Conservation (phyloP, 2,888 invertebrate genomes). For the Diarsia rubi region DNA sequence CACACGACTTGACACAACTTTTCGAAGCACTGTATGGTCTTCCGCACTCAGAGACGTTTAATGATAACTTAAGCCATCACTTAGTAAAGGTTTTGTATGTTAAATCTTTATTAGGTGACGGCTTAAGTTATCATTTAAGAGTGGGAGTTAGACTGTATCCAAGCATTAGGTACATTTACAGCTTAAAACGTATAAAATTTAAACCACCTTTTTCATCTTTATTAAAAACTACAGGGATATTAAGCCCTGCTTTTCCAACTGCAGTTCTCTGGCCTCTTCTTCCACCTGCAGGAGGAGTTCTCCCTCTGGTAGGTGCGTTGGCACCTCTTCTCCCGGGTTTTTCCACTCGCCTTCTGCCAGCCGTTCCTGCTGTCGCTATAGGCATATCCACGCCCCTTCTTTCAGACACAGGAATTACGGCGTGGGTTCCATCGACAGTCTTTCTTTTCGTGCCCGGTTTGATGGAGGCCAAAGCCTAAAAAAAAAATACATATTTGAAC, state of each 20-base stretch:
- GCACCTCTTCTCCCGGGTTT: neutral
- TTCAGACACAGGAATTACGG: neutral
- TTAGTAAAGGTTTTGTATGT: too few species aligned
- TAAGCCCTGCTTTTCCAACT: slow-evolving; percentile 36
- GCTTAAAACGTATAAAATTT: neutral
- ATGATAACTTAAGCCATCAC: too few species aligned
- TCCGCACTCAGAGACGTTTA: too few species aligned
- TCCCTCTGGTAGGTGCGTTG: neutral
- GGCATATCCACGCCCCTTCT: neutral
- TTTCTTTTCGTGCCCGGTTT: slow-evolving; percentile 46
- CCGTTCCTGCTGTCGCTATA: neutral
- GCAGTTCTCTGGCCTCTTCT: neutral
- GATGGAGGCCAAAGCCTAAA: slow-evolving; percentile 65
- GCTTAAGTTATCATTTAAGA: too few species aligned
- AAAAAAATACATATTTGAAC: too few species aligned
- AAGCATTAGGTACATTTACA: too few species aligned
- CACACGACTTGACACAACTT: too few species aligned
- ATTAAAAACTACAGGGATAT: slow-evolving; percentile 67
- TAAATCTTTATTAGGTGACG: too few species aligned
- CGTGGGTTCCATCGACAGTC: neutral
- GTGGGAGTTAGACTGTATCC: too few species aligned
- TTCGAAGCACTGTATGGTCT: too few species aligned
- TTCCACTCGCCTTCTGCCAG: neutral
- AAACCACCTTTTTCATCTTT: slow-evolving; percentile 66
- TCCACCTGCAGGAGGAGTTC: neutral